phyloP scores from a whole-genome alignment of 2,888 invertebrate genomes.

The Xestia sexstrigata region DNA sequence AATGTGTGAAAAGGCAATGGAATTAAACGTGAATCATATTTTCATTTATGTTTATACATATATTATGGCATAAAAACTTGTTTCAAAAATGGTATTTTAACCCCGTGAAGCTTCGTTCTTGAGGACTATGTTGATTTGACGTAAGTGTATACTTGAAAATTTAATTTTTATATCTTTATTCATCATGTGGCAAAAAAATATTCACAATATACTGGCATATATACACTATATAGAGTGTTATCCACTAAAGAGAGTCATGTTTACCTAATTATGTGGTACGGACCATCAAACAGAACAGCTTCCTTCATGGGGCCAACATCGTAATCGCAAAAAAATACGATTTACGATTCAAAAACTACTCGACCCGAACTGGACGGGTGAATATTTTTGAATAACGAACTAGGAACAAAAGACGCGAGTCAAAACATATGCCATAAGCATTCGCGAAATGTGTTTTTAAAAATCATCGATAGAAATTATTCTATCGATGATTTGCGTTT shows the following conservation, averaged over 20 bases:
- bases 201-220: background rate
- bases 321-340: background rate
- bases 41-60: background rate
- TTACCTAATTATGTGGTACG: background rate
- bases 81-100: background rate
- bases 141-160: background rate
- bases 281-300: background rate
- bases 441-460: no score
- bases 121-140: background rate
- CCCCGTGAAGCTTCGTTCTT: background rate
- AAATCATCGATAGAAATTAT: no score
- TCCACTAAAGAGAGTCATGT: no score
- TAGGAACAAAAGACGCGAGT: background rate
- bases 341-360: background rate
- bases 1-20: slow-evolving; percentile 11
- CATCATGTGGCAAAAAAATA: background rate
- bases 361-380: background rate
- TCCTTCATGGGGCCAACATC: background rate
- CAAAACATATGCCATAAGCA: background rate
- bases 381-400: background rate
- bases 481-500: background rate
- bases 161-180: background rate
- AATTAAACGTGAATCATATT: background rate
- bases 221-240: background rate
- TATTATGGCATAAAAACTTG: slow-evolving; percentile 12